phyloP scores from a whole-genome alignment of 2,113 vertebrate genomes.

The Rhinopomastus cyanomelas region DNA sequence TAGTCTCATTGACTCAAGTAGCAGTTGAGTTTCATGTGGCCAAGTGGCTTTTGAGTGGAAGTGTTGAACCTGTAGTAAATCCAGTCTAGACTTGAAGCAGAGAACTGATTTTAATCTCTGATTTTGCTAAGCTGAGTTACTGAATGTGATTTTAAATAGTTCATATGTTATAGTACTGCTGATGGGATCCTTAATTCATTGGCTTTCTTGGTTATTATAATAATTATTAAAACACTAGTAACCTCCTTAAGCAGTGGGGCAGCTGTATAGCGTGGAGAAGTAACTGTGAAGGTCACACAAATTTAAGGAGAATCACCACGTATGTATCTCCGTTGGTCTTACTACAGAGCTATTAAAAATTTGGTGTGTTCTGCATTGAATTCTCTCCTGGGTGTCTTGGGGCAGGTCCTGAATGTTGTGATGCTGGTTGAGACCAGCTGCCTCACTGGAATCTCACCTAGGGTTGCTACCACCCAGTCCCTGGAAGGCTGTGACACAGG shows the following conservation, averaged over 20 bases:
- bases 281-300: background rate
- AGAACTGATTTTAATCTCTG: background rate
- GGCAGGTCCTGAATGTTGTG: fast-evolving
- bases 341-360: background rate
- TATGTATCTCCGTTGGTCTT: background rate
- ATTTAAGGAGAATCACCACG: background rate
- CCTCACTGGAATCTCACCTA: background rate
- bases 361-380: background rate
- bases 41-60: background rate
- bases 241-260: background rate
- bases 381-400: background rate
- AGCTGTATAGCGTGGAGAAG: background rate
- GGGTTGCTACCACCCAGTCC: fast-evolving
- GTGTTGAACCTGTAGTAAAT: background rate
- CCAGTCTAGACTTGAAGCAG: background rate
- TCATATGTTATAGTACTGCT: background rate
- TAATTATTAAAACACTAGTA: background rate
- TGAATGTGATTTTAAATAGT: background rate
- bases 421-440: background rate
- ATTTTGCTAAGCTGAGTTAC: background rate
- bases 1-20: background rate
- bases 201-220: background rate
- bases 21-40: background rate
- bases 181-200: background rate
- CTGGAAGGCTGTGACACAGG: background rate